Conservation (phyloP, 2,797 vertebrate species). For the Spea hammondii region DNA sequence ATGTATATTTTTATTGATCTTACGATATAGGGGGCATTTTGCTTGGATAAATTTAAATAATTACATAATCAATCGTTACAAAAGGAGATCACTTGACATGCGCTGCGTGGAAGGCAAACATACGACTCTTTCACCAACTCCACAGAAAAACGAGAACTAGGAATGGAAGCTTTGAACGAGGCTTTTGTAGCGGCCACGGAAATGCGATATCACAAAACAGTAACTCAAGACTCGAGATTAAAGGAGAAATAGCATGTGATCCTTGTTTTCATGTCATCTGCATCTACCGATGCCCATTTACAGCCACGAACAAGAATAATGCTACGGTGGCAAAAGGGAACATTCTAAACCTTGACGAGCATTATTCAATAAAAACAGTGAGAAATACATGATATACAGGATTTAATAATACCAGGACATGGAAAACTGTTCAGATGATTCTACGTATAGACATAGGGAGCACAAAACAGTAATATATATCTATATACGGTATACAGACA, state of each 20-base stretch:
- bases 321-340: neutral
- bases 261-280: neutral
- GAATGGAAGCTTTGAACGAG: neutral
- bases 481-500: constrained; percentile 8
- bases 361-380: neutral
- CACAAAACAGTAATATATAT: constrained; percentile 5
- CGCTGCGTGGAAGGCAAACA: neutral
- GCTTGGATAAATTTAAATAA: neutral
- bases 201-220: neutral
- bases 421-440: constrained; percentile 9
- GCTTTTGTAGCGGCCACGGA: constrained; percentile 1
- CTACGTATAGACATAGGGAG: constrained; percentile 14
- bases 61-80: neutral
- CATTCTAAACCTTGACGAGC: neutral
- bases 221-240: neutral
- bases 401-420: neutral
- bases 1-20: neutral
- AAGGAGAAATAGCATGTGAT: neutral
- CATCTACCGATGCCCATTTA: neutral
- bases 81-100: neutral
- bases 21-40: neutral
- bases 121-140: constrained; percentile 6
- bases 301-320: neutral
- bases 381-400: neutral
- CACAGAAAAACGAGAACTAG: neutral